Evolutionary conservation across 2,113 vertebrate genomes (phyloP).

Genomic region (Microtus oregoni): DNA sequence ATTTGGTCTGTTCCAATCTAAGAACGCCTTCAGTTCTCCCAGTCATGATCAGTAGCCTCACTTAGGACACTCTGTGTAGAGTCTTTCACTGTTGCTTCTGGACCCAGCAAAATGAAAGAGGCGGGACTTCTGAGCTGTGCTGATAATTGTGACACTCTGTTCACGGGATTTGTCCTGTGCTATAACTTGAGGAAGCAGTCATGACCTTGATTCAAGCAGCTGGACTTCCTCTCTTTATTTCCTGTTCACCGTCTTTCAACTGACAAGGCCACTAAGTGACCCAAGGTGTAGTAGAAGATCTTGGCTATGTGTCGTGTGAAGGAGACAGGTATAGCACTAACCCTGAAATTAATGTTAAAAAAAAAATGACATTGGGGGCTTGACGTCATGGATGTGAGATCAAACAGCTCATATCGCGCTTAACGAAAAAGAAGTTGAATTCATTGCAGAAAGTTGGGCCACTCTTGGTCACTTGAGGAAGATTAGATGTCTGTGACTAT

Average conservation of each 20-base stretch:
- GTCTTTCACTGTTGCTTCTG: neutral
- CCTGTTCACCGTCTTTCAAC: neutral
- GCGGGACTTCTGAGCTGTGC: neutral
- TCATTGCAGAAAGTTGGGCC: neutral
- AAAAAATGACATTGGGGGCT: neutral
- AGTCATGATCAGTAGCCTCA: neutral
- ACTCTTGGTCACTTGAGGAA: neutral
- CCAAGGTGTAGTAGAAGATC: neutral
- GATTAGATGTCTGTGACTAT: neutral
- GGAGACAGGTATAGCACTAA: neutral
- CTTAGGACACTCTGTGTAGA: neutral
- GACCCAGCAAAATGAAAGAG: neutral
- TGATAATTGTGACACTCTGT: neutral
- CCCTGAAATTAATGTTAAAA: neutral
- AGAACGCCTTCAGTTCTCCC: neutral
- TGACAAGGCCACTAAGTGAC: neutral
- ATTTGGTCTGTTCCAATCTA: neutral
- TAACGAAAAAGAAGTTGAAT: neutral
- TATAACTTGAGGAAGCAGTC: slow-evolving; percentile 35
- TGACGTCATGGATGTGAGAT: neutral
- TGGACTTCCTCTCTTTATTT: neutral
- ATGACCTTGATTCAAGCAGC: neutral
- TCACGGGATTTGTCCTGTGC: neutral
- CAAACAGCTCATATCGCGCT: neutral
- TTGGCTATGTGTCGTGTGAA: neutral